Evolutionary conservation across 2,113 vertebrate species (phyloP), one percentile per base, ranked within the genome.

Genomic region (Columba janthina): DNA sequence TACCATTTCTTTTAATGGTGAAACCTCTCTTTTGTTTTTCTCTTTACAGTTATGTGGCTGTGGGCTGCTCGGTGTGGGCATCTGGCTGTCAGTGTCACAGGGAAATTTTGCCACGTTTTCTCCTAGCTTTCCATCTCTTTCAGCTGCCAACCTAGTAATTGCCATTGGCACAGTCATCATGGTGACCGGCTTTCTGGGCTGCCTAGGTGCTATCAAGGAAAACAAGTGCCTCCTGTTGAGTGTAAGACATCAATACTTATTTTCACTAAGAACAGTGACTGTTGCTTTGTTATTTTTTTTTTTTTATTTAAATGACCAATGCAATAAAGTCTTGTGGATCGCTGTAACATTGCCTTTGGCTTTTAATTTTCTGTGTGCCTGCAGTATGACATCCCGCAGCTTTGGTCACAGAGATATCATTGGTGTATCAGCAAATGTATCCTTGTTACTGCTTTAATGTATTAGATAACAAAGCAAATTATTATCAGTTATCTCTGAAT

Each of bases 191-290:
- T 99, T 99, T 94, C 98, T 99, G 32, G 99, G 99, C 89, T 99
- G 99, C 95, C 98, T 99, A 82, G 99, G 99, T 91, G 99, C 99
- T 98, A 99, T 99, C 98, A 99, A 99, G 98, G 99, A 99, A 98
- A 99, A 99, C 98, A 99, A 99, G 99, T 99, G 99, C 99, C 99
- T 99, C 98, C 99, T 99, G 77, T 98, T 99, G 97, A 99, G 99
- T 21, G 99, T 99, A 98, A 99, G 99, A 98, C 29, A 79, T 61
- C 18, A 53, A 3, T 53, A 36, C 3, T 65, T 36, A 29, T 84
- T 89, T 89, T 48, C 65, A 48, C 38, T 84, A 67, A 77, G 18
- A 88, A 36, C 9, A 36, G 19, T 78, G 65, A 32, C 22, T 57
- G 28, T 62, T 90, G 51, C 13, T 67, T 90, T 88, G 22, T 61